Conservation (phyloP, 2,888 invertebrate genomes). For the Limulus polyphemus region DNA sequence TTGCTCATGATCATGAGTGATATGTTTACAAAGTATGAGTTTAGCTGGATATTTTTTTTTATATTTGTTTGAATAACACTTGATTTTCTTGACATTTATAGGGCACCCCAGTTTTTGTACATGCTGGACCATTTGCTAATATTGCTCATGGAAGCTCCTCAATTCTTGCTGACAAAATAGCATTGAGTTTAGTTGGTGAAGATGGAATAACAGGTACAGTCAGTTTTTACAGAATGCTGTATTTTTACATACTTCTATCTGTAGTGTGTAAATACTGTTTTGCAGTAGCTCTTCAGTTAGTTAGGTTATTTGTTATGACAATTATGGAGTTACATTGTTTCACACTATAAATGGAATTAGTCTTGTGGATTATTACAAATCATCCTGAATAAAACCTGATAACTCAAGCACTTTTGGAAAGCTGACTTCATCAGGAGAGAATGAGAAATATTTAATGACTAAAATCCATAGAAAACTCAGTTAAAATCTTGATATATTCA, state of each 20-base stretch:
- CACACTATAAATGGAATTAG: neutral
- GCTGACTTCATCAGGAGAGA: too few species aligned
- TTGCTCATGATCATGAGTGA: too few species aligned
- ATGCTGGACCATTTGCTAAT: constrained; percentile 97
- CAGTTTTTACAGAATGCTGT: neutral
- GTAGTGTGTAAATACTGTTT: neutral
- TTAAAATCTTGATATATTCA: neutral
- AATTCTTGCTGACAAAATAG: constrained; percentile 85
- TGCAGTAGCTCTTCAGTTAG: neutral
- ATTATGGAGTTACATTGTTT: neutral
- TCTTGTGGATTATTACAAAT: too few species aligned
- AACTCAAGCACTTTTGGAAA: too few species aligned
- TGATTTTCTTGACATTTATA: constrained; percentile 23
- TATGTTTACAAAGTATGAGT: too few species aligned
- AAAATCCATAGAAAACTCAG: too few species aligned
- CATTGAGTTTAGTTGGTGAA: constrained; percentile 78
- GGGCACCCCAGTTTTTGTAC: constrained; percentile 76
- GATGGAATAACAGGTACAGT: constrained; percentile 63
- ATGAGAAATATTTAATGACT: too few species aligned
- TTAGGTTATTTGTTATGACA: neutral
- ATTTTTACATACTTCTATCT: neutral
- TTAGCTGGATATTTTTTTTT: constrained; percentile 3
- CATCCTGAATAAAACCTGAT: too few species aligned
- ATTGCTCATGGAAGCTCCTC: constrained; percentile 98
- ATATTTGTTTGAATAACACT: neutral